Conservation (phyloP, 1,140 invertebrate genomes). For the Scaptodrosophila lebanonensis region DNA sequence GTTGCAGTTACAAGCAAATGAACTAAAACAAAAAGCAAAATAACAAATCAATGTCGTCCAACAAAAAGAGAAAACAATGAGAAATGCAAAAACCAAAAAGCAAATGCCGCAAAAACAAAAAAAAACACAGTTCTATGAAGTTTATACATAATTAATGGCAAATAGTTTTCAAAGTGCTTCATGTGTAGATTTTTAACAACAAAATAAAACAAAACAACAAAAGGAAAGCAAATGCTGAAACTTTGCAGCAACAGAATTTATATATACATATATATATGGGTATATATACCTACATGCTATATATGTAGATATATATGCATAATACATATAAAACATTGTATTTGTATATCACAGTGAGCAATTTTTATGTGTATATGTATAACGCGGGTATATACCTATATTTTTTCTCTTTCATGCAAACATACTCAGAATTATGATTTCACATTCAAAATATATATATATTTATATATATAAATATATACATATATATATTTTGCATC, state of each 20-base stretch:
- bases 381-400: constrained; percentile 38
- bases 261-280: constrained; percentile 39
- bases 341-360: constrained; percentile 69
- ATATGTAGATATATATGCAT: constrained; percentile 41
- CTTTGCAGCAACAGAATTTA: constrained; percentile 68
- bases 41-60: constrained; percentile 64
- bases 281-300: constrained; percentile 40
- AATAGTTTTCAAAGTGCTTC: constrained; percentile 63
- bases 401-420: constrained; percentile 48
- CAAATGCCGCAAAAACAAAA: constrained; percentile 44
- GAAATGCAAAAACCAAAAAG: constrained; percentile 31
- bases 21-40: constrained; percentile 31
- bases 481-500: no score
- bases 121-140: constrained; percentile 45
- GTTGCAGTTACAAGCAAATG: not conserved
- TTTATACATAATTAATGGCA: constrained; percentile 53
- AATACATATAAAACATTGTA: constrained; percentile 57
- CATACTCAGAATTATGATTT: no score
- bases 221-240: constrained; percentile 56
- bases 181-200: constrained; percentile 70
- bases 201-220: constrained; percentile 2
- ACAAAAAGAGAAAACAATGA: constrained; percentile 42
- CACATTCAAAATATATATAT: no score
- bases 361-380: constrained; percentile 60
- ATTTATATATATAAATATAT: no score